Percentiles rank a stretch among this genome's conserved stretches.
Evolutionary conservation across 2,888 invertebrate genomes (phyloP).

Genomic region (Glaucopsyche alexis): DNA sequence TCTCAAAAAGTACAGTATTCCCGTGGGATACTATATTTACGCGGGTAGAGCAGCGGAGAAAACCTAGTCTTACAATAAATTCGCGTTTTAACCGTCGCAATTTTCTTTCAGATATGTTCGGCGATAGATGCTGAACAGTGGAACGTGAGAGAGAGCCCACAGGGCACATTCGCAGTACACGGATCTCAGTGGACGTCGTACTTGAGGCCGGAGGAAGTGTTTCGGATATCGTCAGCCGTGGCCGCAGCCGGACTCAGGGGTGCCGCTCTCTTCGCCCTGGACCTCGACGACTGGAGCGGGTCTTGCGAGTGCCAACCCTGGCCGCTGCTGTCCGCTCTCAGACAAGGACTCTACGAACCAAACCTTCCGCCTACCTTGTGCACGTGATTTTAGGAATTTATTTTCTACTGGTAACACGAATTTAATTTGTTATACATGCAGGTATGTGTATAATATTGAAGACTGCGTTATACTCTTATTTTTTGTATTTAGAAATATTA

Average conservation of each 20-base stretch:
- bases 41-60: no score
- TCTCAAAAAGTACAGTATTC: no score
- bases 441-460: neutral
- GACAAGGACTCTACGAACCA: slow-evolving; percentile 62
- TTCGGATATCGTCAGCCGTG: slow-evolving; percentile 81
- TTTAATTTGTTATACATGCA: neutral
- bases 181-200: slow-evolving; percentile 90
- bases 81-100: neutral
- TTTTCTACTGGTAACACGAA: neutral
- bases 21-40: no score
- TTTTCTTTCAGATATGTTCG: slow-evolving; percentile 71
- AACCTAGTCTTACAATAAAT: neutral
- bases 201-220: slow-evolving; percentile 83
- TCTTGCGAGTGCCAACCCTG: slow-evolving; percentile 84
- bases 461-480: neutral
- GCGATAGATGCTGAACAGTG: slow-evolving; percentile 82
- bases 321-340: slow-evolving; percentile 83
- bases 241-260: slow-evolving; percentile 82
- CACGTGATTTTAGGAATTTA: slow-evolving; percentile 29
- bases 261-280: slow-evolving; percentile 89
- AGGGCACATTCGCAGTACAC: slow-evolving; percentile 86
- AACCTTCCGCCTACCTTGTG: slow-evolving; percentile 52
- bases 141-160: slow-evolving; percentile 73
- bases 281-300: slow-evolving; percentile 87
- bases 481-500: neutral